A percentile compares a stretch with the other conserved stretches of the same genome.
phyloP scores from a whole-genome alignment of 2,888 invertebrate species.

The Diogma glabrata region DNA sequence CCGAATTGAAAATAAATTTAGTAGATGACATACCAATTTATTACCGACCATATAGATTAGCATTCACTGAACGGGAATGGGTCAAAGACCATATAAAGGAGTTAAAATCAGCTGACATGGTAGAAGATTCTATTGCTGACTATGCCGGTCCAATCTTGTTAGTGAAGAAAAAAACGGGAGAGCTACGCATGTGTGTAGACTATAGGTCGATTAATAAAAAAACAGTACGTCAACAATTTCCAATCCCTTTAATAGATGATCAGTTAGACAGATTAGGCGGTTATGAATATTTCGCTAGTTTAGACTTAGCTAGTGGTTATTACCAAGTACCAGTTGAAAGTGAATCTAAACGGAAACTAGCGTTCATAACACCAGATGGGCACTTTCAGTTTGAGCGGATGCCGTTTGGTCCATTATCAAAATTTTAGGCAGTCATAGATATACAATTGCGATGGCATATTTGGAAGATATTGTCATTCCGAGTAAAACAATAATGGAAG shows the following conservation, averaged over 20 bases:
- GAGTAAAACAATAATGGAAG: neutral
- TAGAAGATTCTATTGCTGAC: too few species aligned
- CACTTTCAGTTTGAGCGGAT: neutral
- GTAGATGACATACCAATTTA: too few species aligned
- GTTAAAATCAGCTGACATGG: too few species aligned
- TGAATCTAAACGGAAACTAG: too few species aligned
- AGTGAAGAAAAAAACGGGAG: too few species aligned
- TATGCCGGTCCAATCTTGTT: too few species aligned
- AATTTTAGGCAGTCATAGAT: neutral
- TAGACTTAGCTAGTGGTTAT: neutral
- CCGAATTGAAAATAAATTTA: too few species aligned
- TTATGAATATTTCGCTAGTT: neutral
- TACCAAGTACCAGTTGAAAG: neutral
- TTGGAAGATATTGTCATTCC: neutral
- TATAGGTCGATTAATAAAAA: too few species aligned
- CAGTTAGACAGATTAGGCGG: neutral
- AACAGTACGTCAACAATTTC: neutral
- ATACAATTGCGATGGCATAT: neutral
- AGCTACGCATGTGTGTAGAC: too few species aligned
- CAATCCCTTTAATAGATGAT: neutral
- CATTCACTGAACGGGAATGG: too few species aligned
- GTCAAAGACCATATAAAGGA: too few species aligned
- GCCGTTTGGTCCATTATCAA: neutral
- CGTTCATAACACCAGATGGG: conserved; percentile 1
- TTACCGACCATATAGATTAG: too few species aligned